Evolutionary conservation across 2,797 vertebrate genomes (phyloP), one percentile per base, ranked within the genome.

Genomic region (Acrossocheilus fasciatus): DNA sequence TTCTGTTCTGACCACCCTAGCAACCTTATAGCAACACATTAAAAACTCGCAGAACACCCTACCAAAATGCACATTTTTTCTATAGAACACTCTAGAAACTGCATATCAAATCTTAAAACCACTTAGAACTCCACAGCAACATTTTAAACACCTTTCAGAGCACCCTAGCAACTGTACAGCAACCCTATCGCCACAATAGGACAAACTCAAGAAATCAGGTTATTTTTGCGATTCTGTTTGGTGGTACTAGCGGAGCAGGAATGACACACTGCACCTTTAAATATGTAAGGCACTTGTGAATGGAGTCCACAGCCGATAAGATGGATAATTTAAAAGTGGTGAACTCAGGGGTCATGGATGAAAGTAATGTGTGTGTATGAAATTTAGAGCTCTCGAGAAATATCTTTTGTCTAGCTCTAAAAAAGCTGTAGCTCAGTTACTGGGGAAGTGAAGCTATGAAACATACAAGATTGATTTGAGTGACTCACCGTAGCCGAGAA

Each of bases 341-440:
- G 88, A 90, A 86, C 84, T 92, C 83, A 79, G 90, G 80, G 88
- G 81, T 88, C 85, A 90, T 72, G 74, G 84, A 82, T 87, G 81
- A 86, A 87, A 80, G 86, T 89, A 85, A 88, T 75, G 83, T 90
- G 84, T 92, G 93, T 92, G 90, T 68, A 81, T 91, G 89, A 90
- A 57, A 89, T 86, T 89, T 77, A 89, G 86, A 68, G 91, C 91
- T 93, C 92, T 93, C 90, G 90, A 91, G 91, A 93, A 94, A 95
- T 94, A 93, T 91, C 83, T 94, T 94, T 91, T 93, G 91, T 93
- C 90, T 90, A 86, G 89, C 92, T 92, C 92, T 57, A 87, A 88
- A 90, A 90, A 87, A 72, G 62, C 88, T 84, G 90, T 82, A 83
- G 87, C 87, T 77, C 62, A 77, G 89, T 93, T 94, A 95, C 93